Percentiles rank a stretch among this genome's conserved stretches.
phyloP scores from a whole-genome alignment of 2,113 vertebrate species.

The Odontophorus gujanensis region DNA sequence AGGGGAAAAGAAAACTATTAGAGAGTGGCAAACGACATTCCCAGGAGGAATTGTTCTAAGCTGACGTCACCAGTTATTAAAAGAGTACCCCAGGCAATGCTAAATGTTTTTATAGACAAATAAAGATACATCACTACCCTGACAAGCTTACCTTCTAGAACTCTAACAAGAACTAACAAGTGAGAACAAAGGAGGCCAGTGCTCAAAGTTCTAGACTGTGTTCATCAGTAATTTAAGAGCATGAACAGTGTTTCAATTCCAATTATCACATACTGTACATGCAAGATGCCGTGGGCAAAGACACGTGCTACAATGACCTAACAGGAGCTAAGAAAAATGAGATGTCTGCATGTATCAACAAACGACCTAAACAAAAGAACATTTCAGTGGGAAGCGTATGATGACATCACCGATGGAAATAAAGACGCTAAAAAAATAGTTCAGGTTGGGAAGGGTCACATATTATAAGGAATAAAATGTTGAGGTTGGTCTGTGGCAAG shows the following conservation, averaged over 20 bases:
- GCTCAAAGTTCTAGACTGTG: background rate
- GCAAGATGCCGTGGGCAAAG: background rate
- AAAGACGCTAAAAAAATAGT: background rate
- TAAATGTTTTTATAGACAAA: background rate
- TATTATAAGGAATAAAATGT: background rate
- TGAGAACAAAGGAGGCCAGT: background rate
- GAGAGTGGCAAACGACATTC: background rate
- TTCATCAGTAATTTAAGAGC: background rate
- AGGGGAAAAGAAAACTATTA: background rate
- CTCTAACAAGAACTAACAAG: background rate
- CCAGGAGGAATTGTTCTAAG: background rate
- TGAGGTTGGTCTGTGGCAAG: background rate
- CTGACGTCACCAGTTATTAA: background rate
- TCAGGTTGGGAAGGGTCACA: background rate
- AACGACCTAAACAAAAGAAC: background rate
- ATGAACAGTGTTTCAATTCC: background rate
- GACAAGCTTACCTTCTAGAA: background rate
- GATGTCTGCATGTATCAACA: background rate
- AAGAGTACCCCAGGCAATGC: background rate
- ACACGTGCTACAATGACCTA: background rate
- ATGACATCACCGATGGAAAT: background rate
- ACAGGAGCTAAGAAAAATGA: background rate
- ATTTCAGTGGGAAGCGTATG: background rate
- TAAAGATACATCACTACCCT: background rate
- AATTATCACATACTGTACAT: accelerated